These are phyloP conservation scores for Astropecten irregularis DNA, from an alignment of 53 echinoderm and acorn worm species.

Conservation along the genomic window DNA sequence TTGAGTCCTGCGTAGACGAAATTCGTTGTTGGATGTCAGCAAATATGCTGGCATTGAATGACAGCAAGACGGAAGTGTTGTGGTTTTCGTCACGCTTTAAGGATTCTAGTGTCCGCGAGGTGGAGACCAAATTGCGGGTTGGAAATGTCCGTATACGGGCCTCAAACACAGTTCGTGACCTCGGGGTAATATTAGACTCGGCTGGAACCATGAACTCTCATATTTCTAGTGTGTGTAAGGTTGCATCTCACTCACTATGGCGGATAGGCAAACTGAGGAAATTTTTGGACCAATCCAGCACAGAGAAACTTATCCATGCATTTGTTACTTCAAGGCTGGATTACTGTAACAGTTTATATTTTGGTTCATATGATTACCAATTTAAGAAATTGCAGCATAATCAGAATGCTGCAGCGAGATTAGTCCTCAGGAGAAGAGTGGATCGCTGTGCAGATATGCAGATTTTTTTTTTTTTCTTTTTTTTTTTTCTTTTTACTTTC, in stretches of 20 bases:
- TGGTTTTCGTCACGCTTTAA: background rate
- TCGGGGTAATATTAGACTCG: background rate
- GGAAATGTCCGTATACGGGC: background rate
- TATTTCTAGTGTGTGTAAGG: constrained; percentile 6
- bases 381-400: too few species aligned
- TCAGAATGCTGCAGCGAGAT: constrained; percentile 2
- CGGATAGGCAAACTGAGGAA: constrained; percentile 12
- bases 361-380: background rate
- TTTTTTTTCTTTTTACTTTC: too few species aligned
- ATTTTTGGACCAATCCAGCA: background rate
- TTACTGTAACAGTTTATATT: constrained; percentile 38
- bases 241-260: constrained; percentile 17
- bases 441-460: background rate
- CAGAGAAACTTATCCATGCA: constrained; percentile 32
- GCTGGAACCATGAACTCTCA: too few species aligned
- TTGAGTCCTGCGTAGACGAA: too few species aligned
- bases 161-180: background rate
- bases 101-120: background rate
- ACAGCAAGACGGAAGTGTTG: too few species aligned
- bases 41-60: too few species aligned
- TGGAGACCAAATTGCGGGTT: background rate
- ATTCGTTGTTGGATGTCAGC: too few species aligned
- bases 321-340: constrained; percentile 50
- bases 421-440: background rate
- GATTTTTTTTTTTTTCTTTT: too few species aligned